Conservation (phyloP, 2,797 vertebrate genomes). For the Cyprinella venusta region DNA sequence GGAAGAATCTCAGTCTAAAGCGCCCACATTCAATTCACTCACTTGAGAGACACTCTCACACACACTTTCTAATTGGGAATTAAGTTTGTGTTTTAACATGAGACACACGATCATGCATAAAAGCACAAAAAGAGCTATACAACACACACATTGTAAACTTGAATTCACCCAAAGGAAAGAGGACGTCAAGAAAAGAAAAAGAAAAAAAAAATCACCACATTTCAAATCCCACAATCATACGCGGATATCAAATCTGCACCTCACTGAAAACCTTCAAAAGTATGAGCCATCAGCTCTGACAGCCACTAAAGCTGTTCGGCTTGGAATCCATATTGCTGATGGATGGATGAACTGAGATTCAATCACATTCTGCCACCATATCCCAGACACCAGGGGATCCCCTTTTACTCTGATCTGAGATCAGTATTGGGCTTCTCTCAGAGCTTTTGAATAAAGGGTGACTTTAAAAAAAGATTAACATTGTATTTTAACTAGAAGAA, state of each 20-base stretch:
- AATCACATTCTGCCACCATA: background rate
- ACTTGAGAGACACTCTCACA: background rate
- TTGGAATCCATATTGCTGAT: slow-evolving; percentile 2
- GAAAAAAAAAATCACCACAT: background rate
- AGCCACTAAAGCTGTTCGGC: background rate
- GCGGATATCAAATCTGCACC: background rate
- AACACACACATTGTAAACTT: slow-evolving; percentile 20
- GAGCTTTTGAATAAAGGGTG: background rate
- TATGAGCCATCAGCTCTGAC: slow-evolving; percentile 4
- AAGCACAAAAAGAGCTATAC: slow-evolving; percentile 40
- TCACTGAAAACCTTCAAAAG: background rate
- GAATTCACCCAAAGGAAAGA: background rate
- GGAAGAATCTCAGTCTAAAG: slow-evolving; percentile 17
- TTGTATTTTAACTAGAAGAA: background rate
- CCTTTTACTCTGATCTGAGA: slow-evolving; percentile 5
- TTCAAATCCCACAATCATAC: background rate
- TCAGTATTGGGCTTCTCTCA: background rate
- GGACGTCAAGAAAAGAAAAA: background rate
- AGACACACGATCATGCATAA: slow-evolving; percentile 1
- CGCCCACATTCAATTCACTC: slow-evolving; percentile 15
- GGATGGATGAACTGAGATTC: slow-evolving; percentile 2
- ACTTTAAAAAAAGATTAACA: background rate
- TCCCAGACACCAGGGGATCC: slow-evolving; percentile 8
- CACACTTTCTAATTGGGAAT: background rate
- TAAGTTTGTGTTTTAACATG: background rate